Evolutionary conservation across 2,113 vertebrate genomes (phyloP).

Genomic region (Morone saxatilis): DNA sequence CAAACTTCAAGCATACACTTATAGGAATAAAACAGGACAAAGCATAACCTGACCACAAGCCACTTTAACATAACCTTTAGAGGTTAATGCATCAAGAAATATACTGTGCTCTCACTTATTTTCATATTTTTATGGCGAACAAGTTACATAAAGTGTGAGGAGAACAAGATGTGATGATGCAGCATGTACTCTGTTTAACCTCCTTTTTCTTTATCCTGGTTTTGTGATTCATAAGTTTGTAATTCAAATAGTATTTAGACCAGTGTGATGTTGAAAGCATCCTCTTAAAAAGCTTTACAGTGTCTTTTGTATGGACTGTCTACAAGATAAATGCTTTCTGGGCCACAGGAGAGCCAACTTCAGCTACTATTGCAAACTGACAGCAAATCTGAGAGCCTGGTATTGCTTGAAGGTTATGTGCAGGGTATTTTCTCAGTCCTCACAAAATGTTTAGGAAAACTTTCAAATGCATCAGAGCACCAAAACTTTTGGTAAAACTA

Average conservation of each 20-base stretch:
- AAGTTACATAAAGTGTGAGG: not conserved
- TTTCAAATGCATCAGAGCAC: not conserved
- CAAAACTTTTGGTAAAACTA: not conserved
- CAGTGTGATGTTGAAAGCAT: constrained; percentile 4
- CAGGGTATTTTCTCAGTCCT: not conserved
- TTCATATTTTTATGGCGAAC: not conserved
- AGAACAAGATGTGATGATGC: not conserved
- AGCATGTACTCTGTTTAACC: not conserved
- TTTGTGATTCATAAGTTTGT: constrained; percentile 14
- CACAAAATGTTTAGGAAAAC: not conserved
- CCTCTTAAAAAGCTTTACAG: not conserved
- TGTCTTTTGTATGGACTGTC: not conserved
- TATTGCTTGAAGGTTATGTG: not conserved
- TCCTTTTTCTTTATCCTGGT: not conserved
- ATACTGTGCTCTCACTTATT: not conserved
- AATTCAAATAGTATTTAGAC: constrained; percentile 14
- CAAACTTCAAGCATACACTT: constrained; percentile 24
- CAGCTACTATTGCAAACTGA: not conserved
- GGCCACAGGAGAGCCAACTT: not conserved
- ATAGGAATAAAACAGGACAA: constrained; percentile 16
- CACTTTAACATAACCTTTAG: constrained; percentile 28
- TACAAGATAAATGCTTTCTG: constrained; percentile 19
- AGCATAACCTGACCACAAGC: constrained; percentile 1
- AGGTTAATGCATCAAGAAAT: constrained; percentile 43
- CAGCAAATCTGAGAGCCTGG: constrained; percentile 1